These are phyloP conservation scores for Armadillidium nasatum DNA, from an alignment of 1,140 invertebrate species.

Conservation along the genomic window DNA sequence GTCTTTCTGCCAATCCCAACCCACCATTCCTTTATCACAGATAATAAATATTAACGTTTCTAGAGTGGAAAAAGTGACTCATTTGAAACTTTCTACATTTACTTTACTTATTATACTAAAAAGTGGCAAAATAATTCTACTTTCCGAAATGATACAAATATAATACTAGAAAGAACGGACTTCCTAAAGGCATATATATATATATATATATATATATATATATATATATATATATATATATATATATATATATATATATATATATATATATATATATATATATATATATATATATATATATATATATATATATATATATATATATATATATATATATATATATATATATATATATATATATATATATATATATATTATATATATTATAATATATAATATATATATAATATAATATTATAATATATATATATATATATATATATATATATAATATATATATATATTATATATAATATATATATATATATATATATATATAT, in stretches of 20 bases:
- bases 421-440: neutral
- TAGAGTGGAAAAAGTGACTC: no score
- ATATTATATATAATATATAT: constrained; percentile 24
- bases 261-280: constrained; percentile 25
- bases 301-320: constrained; percentile 21
- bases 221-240: neutral
- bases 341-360: constrained; percentile 23
- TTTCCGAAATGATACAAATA: no score
- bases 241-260: constrained; percentile 22
- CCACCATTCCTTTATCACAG: no score
- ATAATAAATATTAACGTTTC: no score
- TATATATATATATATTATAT: constrained; percentile 22
- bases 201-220: neutral
- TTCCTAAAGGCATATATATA: no score
- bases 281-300: constrained; percentile 24
- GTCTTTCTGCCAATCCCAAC: no score
- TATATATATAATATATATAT: constrained; percentile 13
- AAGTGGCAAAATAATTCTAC: no score
- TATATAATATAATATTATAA: no score
- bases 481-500: constrained; percentile 25
- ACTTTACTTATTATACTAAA: no score
- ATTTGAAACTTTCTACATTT: no score
- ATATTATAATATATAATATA: constrained; percentile 3
- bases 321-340: constrained; percentile 36
- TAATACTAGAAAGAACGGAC: no score